Percentiles rank a stretch among this genome's conserved stretches.
phyloP scores from a whole-genome alignment of 2,888 invertebrate genomes.

The Agonopterix arenella region DNA sequence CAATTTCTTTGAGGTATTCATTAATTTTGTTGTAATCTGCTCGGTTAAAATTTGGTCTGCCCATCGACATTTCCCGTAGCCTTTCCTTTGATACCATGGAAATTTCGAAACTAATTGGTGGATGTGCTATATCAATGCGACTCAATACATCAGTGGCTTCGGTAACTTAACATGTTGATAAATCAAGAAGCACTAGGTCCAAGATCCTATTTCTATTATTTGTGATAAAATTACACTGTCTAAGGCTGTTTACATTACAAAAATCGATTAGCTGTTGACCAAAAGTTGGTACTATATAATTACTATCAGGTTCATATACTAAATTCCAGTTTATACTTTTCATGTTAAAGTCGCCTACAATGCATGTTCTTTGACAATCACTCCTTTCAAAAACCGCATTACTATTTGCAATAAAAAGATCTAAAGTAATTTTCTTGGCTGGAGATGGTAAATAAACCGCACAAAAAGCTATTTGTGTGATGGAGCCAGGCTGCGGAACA shows the following conservation, averaged over 20 bases:
- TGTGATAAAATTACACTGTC: slow-evolving; percentile 2
- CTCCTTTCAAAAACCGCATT: slow-evolving; percentile 1
- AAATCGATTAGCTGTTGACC: slow-evolving; percentile 7
- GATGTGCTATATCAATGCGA: slow-evolving; percentile 3
- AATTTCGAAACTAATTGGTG: slow-evolving; percentile 3
- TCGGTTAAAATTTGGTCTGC: slow-evolving; percentile 2
- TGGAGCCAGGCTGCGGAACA: not conserved
- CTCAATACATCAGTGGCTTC: not conserved
- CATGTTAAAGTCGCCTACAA: slow-evolving; percentile 6
- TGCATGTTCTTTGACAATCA: not conserved
- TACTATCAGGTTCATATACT: not conserved
- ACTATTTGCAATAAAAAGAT: slow-evolving; percentile 1
- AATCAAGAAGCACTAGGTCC: slow-evolving; percentile 4
- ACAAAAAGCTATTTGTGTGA: slow-evolving; percentile 2
- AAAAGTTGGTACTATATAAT: not conserved
- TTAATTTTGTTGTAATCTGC: slow-evolving; percentile 2
- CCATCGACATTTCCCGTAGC: not conserved
- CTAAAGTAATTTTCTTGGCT: not conserved
- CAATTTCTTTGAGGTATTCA: not conserved
- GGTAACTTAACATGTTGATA: not conserved
- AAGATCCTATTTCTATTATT: slow-evolving; percentile 1
- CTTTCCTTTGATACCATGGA: not conserved
- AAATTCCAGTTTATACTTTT: slow-evolving; percentile 3
- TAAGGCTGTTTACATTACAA: slow-evolving; percentile 2
- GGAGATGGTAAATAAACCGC: slow-evolving; percentile 7